Evolutionary conservation across 2,113 vertebrate species (phyloP).

Genomic region (Maccullochella peelii): DNA sequence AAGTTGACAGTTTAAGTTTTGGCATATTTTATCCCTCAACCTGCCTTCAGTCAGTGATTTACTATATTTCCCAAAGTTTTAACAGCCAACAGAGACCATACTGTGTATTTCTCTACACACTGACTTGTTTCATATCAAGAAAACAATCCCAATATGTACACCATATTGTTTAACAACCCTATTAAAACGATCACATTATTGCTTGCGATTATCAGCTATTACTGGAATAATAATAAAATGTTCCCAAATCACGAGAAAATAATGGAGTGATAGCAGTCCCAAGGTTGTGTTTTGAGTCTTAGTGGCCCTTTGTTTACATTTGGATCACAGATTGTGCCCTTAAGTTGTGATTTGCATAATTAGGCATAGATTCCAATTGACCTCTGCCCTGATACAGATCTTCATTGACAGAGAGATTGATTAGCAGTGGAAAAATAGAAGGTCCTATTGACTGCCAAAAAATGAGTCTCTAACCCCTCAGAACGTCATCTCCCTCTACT

Average conservation of each 20-base stretch:
- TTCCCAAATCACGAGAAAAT: neutral
- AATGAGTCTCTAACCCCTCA: constrained; percentile 37
- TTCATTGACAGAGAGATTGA: constrained; percentile 55
- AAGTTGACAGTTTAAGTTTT: neutral
- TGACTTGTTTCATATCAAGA: too few relatives aligned
- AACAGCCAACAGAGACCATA: neutral
- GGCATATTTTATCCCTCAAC: neutral
- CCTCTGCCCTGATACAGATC: constrained; percentile 46
- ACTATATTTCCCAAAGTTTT: neutral
- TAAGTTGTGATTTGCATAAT: constrained; percentile 60
- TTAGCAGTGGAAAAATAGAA: constrained; percentile 22
- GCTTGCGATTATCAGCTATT: neutral
- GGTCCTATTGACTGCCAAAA: constrained; percentile 30
- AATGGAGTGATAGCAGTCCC: neutral
- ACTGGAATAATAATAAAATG: neutral
- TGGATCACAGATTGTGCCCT: constrained; percentile 34
- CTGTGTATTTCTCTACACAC: neutral
- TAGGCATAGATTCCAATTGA: constrained; percentile 47
- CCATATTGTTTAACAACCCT: neutral
- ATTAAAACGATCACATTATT: neutral
- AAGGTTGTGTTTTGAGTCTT: neutral
- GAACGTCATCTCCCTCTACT: neutral
- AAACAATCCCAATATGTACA: neutral
- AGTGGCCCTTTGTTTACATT: neutral
- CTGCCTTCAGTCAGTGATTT: neutral